A percentile compares a stretch with the other conserved stretches of the same genome.
These are phyloP conservation scores for Trypoxylon attenuatum DNA, from an alignment of 2,888 invertebrate genomes.

Conservation along the genomic window DNA sequence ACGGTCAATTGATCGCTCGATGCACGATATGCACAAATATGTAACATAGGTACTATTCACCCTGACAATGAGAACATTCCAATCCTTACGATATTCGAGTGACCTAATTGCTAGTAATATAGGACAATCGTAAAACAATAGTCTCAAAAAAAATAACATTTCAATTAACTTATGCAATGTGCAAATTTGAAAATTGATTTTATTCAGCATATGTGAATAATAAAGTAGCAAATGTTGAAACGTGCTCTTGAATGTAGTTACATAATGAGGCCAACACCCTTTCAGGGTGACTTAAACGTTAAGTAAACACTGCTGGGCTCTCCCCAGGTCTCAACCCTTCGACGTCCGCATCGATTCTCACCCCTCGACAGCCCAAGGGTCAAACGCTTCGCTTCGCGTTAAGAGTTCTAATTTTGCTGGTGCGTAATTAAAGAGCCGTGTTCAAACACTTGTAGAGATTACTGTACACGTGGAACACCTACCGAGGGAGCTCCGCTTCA, in stretches of 20 bases:
- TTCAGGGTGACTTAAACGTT: neutral
- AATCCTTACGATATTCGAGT: too few relatives aligned
- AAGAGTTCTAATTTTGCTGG: neutral
- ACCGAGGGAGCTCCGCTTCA: neutral
- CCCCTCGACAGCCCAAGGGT: neutral
- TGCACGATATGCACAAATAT: neutral
- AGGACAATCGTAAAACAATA: too few relatives aligned
- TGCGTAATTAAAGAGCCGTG: neutral
- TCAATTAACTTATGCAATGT: too few relatives aligned
- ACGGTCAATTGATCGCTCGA: slow-evolving; percentile 31
- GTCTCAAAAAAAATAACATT: too few relatives aligned
- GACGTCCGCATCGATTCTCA: neutral
- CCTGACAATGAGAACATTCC: slow-evolving; percentile 34
- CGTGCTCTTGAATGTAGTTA: too few relatives aligned
- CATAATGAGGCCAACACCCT: neutral
- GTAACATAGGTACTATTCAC: slow-evolving; percentile 15
- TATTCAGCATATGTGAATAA: too few relatives aligned
- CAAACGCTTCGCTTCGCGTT: neutral
- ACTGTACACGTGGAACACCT: neutral
- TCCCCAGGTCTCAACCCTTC: neutral
- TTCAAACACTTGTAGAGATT: neutral
- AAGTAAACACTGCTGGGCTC: neutral
- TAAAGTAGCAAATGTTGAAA: too few relatives aligned
- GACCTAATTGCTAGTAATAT: too few relatives aligned
- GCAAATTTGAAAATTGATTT: too few relatives aligned